Conservation (phyloP, 2,888 invertebrate species). For the Ceramica pisi region DNA sequence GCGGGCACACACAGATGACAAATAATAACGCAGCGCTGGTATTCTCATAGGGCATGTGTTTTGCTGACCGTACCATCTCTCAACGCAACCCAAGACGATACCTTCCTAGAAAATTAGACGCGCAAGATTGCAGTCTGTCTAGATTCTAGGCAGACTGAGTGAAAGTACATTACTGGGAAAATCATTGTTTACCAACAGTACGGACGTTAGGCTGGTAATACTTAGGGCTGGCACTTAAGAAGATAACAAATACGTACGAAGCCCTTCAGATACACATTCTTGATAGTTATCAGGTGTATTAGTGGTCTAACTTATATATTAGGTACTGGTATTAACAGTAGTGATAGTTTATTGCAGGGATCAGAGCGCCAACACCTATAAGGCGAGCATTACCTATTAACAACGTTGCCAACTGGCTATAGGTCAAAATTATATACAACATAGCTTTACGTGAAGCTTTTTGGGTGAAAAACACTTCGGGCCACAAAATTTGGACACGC, state of each 20-base stretch:
- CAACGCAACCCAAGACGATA: conserved; percentile 35
- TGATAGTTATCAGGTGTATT: background rate
- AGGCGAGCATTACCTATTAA: no score
- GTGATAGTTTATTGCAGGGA: no score
- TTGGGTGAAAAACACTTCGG: no score
- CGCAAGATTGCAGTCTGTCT: conserved; percentile 34
- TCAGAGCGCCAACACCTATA: background rate
- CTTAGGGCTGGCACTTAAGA: conserved; percentile 12
- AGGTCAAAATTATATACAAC: no score
- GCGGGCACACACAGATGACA: no score
- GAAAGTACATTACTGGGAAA: conserved; percentile 57
- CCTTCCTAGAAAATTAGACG: conserved; percentile 53
- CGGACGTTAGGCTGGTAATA: background rate
- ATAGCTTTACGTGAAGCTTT: no score
- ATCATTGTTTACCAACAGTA: conserved; percentile 53
- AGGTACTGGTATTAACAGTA: no score
- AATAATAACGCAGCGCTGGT: no score
- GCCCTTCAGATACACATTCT: background rate
- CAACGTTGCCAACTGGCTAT: no score
- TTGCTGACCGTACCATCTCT: conserved; percentile 4
- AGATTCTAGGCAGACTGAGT: conserved; percentile 27
- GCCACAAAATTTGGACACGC: no score
- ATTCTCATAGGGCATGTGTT: background rate
- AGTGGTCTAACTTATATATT: background rate
- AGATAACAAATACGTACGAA: background rate